These are phyloP conservation scores for Graphium colonna DNA, from an alignment of 2,888 invertebrate species.

Conservation along the genomic window DNA sequence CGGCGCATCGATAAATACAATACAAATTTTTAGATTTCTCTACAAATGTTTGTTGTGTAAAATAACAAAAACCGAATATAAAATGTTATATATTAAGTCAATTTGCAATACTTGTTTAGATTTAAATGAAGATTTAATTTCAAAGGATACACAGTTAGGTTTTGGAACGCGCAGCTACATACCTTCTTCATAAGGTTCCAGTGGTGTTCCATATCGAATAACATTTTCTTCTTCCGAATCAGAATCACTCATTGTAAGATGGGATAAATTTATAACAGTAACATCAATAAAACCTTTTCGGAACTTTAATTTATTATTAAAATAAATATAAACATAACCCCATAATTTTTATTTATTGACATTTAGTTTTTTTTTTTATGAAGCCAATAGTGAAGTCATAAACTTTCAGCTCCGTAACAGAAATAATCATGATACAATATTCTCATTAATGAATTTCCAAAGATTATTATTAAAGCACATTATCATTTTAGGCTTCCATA, in stretches of 20 bases:
- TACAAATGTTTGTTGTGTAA: too few species aligned
- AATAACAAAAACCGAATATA: too few species aligned
- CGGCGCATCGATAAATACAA: too few species aligned
- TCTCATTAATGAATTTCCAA: too few species aligned
- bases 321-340: slow-evolving; percentile 16
- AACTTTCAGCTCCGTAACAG: not conserved
- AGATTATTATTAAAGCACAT: too few species aligned
- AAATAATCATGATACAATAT: not conserved
- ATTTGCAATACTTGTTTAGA: too few species aligned
- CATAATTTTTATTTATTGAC: not conserved
- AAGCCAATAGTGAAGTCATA: not conserved
- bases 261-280: not conserved
- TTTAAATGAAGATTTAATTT: too few species aligned
- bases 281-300: not conserved
- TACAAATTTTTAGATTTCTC: too few species aligned
- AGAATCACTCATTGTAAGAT: slow-evolving; percentile 46
- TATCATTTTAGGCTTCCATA: too few species aligned
- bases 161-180: not conserved
- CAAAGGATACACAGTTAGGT: too few species aligned
- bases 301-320: not conserved
- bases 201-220: slow-evolving; percentile 88
- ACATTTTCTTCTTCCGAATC: slow-evolving; percentile 83
- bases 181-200: slow-evolving; percentile 93
- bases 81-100: too few species aligned
- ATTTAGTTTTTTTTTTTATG: not conserved